These are phyloP conservation scores for Elaeidobius kamerunicus DNA, from an alignment of 2,888 invertebrate species.

Conservation along the genomic window DNA sequence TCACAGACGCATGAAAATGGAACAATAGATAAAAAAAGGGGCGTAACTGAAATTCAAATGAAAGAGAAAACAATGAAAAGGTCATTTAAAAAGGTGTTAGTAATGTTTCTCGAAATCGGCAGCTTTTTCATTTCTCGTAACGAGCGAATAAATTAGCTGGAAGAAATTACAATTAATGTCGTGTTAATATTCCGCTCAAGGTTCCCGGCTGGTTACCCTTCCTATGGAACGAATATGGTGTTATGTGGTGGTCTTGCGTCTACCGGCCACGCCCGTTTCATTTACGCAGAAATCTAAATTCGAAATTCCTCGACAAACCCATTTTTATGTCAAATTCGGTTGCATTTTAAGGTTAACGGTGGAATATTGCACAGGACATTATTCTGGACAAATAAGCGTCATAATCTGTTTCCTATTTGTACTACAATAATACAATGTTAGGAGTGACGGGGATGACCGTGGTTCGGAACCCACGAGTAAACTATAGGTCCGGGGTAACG, in stretches of 20 bases:
- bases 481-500: too few relatives aligned
- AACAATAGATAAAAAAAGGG: neutral
- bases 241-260: slow-evolving; percentile 4
- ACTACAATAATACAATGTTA: too few relatives aligned
- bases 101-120: slow-evolving; percentile 10
- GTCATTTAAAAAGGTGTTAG: slow-evolving; percentile 1
- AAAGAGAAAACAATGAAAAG: slow-evolving; percentile 4
- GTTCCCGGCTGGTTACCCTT: slow-evolving; percentile 34
- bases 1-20: neutral
- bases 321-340: neutral
- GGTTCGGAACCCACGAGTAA: too few relatives aligned
- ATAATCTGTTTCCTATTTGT: too few relatives aligned
- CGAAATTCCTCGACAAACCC: neutral
- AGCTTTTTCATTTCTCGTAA: slow-evolving; percentile 14
- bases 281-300: neutral
- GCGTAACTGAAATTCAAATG: neutral
- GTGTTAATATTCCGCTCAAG: slow-evolving; percentile 30
- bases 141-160: slow-evolving; percentile 5
- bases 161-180: slow-evolving; percentile 19
- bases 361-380: too few relatives aligned
- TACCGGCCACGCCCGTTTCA: slow-evolving; percentile 7
- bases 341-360: too few relatives aligned
- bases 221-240: slow-evolving; percentile 13
- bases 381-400: too few relatives aligned
- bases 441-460: too few relatives aligned